A percentile compares a stretch with the other conserved stretches of the same genome.
These are phyloP conservation scores for Pseudobourletiella spinata DNA, from an alignment of 1,140 invertebrate genomes.

Conservation along the genomic window DNA sequence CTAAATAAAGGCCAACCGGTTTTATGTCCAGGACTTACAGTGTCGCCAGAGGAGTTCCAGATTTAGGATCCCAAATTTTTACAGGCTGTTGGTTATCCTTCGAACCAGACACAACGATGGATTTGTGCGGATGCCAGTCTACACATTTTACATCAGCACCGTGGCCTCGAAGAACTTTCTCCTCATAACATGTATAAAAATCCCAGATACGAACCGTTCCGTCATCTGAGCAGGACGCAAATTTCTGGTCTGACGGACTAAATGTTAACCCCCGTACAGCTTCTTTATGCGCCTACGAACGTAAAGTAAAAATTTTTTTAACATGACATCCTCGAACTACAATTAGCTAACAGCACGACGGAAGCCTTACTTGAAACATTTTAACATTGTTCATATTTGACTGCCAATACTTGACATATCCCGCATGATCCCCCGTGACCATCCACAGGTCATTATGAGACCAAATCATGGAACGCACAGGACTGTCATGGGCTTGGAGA, in stretches of 20 bases:
- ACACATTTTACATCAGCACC: constrained; percentile 99
- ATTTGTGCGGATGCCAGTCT: constrained; percentile 98
- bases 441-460: constrained; percentile 99
- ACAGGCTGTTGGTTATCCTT: constrained; percentile 99
- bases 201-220: constrained; percentile 98
- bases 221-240: constrained; percentile 98
- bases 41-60: constrained; percentile 76
- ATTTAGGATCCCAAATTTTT: constrained; percentile 98
- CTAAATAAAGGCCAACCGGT: no score
- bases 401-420: constrained; percentile 99
- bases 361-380: constrained; percentile 86
- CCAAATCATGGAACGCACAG: constrained; percentile 98
- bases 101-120: constrained; percentile 92
- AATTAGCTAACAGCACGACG: no score
- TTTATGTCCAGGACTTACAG: no score
- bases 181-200: constrained; percentile 93
- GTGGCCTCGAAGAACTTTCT: constrained; percentile 90
- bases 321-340: background rate
- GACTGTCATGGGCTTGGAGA: constrained; percentile 96
- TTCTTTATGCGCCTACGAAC: constrained; percentile 85
- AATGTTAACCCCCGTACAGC: constrained; percentile 93
- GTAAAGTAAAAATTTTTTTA: background rate
- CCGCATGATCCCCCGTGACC: constrained; percentile 97
- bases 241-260: constrained; percentile 96
- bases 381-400: constrained; percentile 99